Conservation (phyloP, 1,140 invertebrate genomes). For the Eupeodes corollae region DNA sequence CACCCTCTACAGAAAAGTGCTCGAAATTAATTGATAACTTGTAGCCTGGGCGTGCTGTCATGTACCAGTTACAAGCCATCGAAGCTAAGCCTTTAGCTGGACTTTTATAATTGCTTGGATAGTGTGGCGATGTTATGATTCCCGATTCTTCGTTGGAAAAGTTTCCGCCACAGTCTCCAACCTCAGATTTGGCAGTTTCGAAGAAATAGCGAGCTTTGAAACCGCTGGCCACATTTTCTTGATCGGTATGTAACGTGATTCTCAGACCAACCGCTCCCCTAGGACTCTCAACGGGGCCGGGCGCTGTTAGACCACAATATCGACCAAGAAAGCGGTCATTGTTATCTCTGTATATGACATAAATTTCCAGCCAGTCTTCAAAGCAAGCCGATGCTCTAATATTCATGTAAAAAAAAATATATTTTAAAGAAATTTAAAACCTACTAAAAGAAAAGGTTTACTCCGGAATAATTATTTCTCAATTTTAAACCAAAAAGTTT, state of each 20-base stretch:
- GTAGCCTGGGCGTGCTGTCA: constrained; percentile 67
- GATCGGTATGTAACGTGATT: constrained; percentile 73
- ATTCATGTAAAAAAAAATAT: too few species aligned
- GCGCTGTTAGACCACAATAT: constrained; percentile 72
- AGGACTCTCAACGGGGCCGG: constrained; percentile 82
- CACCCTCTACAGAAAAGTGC: constrained; percentile 78
- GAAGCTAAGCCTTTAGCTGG: constrained; percentile 60
- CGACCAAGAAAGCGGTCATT: constrained; percentile 72
- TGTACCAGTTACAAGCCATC: constrained; percentile 85
- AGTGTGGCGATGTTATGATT: constrained; percentile 77
- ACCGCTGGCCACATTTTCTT: constrained; percentile 71
- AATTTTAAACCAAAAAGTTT: too few species aligned
- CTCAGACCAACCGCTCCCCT: constrained; percentile 70
- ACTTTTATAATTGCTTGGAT: constrained; percentile 73
- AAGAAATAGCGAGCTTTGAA: constrained; percentile 86
- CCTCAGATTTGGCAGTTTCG: constrained; percentile 71
- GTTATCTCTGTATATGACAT: constrained; percentile 70
- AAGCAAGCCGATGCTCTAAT: constrained; percentile 50
- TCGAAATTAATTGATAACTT: constrained; percentile 79
- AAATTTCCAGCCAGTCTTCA: constrained; percentile 89
- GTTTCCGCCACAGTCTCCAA: constrained; percentile 85
- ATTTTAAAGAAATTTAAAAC: too few species aligned
- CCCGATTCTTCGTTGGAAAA: constrained; percentile 75
- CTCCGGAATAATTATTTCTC: too few species aligned
- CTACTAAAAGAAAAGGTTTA: too few species aligned